phyloP scores from a whole-genome alignment of 2,113 vertebrate species.

The Plestiodon gilberti region DNA sequence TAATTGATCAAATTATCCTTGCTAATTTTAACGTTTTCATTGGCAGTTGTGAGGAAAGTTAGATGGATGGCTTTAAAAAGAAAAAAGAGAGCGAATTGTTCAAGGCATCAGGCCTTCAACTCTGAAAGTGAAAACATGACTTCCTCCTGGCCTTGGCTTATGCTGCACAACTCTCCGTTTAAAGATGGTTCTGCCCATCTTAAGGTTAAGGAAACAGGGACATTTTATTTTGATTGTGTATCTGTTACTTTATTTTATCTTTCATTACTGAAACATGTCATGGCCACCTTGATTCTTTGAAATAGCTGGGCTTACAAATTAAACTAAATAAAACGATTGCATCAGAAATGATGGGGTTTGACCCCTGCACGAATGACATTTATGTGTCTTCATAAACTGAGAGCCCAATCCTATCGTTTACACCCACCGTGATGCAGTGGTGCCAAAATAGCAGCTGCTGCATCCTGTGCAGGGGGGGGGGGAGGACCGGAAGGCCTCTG shows the following conservation, averaged over 20 bases:
- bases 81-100: slow-evolving; percentile 19
- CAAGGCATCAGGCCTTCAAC: slow-evolving; percentile 40
- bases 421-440: too few relatives aligned
- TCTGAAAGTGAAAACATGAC: slow-evolving; percentile 54
- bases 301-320: background rate
- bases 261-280: background rate
- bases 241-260: background rate
- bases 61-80: background rate
- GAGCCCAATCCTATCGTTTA: too few relatives aligned
- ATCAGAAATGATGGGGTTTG: background rate
- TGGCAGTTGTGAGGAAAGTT: slow-evolving; percentile 50
- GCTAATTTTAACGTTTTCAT: slow-evolving; percentile 70
- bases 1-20: slow-evolving; percentile 64
- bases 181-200: slow-evolving; percentile 57
- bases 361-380: too few relatives aligned
- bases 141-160: slow-evolving; percentile 49
- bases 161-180: slow-evolving; percentile 22
- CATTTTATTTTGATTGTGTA: slow-evolving; percentile 31
- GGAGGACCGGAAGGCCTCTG: too few relatives aligned
- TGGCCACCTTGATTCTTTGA: background rate
- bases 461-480: too few relatives aligned
- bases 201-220: slow-evolving; percentile 48
- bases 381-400: background rate
- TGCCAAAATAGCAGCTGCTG: too few relatives aligned
- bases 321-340: background rate